phyloP scores from a whole-genome alignment of 2,797 vertebrate species.

The Propithecus deckenii region DNA sequence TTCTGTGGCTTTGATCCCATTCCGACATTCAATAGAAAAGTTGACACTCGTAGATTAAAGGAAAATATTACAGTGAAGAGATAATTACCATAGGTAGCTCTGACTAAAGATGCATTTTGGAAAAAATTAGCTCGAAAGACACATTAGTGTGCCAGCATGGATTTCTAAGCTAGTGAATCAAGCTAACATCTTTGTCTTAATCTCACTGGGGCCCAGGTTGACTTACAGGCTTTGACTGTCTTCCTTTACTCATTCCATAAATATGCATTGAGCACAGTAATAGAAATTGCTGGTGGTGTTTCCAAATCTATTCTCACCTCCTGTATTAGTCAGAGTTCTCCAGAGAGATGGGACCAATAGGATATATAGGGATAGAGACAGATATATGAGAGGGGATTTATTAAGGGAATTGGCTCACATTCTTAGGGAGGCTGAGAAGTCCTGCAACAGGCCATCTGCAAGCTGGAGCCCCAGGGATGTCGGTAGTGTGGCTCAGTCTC shows the following conservation, averaged over 20 bases:
- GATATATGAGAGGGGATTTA: not conserved
- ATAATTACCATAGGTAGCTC: slow-evolving; percentile 34
- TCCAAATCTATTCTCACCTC: not conserved
- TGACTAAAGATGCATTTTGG: slow-evolving; percentile 44
- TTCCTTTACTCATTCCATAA: slow-evolving; percentile 42
- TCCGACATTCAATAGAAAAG: slow-evolving; percentile 49
- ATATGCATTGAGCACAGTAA: not conserved
- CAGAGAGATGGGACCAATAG: not conserved
- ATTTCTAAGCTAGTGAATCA: slow-evolving; percentile 51
- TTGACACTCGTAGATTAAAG: slow-evolving; percentile 57
- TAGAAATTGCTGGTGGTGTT: not conserved
- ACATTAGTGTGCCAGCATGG: not conserved
- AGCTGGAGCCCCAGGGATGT: not conserved
- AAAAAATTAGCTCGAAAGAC: slow-evolving; percentile 66
- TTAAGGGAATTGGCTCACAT: not conserved
- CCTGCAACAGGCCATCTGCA: too few relatives aligned
- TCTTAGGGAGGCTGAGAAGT: not conserved
- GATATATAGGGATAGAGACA: not conserved
- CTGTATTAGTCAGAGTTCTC: not conserved
- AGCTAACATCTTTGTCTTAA: slow-evolving; percentile 38
- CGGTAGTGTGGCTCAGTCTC: not conserved
- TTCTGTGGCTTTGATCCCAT: slow-evolving; percentile 52
- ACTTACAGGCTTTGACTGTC: slow-evolving; percentile 24
- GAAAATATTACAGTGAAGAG: slow-evolving; percentile 52
- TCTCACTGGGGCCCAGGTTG: not conserved